These are phyloP conservation scores for Phortica variegata DNA, from an alignment of 1,140 invertebrate genomes.

Conservation along the genomic window DNA sequence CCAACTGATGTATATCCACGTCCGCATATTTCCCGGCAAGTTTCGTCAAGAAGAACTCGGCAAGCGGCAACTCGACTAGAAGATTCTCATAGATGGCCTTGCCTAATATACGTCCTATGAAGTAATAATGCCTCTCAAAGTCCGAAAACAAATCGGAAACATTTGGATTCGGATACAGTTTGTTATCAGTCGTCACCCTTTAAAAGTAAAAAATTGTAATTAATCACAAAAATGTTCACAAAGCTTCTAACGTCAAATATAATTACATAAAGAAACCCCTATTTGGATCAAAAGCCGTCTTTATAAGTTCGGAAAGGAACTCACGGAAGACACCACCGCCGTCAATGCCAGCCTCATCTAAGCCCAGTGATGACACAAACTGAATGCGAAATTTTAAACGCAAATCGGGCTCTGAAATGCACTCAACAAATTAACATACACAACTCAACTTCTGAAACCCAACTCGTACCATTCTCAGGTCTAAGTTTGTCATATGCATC, in stretches of 20 bases:
- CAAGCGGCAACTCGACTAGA: conserved; percentile 89
- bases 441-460: neutral
- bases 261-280: conserved; percentile 79
- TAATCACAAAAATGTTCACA: neutral
- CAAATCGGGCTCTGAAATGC: conserved; percentile 76
- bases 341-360: conserved; percentile 95
- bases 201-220: neutral
- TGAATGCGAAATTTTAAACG: conserved; percentile 84
- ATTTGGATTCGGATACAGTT: conserved; percentile 93
- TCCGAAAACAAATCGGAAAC: conserved; percentile 81
- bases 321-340: conserved; percentile 91
- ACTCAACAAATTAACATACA: neutral
- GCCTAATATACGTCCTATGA: conserved; percentile 92
- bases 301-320: conserved; percentile 86
- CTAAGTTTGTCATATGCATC: conserved; percentile 95
- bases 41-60: conserved; percentile 90
- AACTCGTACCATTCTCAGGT: conserved; percentile 74
- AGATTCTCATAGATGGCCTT: conserved; percentile 97
- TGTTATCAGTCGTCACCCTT: conserved; percentile 84
- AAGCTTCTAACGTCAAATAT: no score
- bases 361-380: conserved; percentile 83
- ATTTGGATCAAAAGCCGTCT: conserved; percentile 96
- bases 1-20: conserved; percentile 91
- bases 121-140: conserved; percentile 90
- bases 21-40: conserved; percentile 75